Evolutionary conservation across 2,888 invertebrate species (phyloP).

Genomic region (Pristionchus mayeri): DNA sequence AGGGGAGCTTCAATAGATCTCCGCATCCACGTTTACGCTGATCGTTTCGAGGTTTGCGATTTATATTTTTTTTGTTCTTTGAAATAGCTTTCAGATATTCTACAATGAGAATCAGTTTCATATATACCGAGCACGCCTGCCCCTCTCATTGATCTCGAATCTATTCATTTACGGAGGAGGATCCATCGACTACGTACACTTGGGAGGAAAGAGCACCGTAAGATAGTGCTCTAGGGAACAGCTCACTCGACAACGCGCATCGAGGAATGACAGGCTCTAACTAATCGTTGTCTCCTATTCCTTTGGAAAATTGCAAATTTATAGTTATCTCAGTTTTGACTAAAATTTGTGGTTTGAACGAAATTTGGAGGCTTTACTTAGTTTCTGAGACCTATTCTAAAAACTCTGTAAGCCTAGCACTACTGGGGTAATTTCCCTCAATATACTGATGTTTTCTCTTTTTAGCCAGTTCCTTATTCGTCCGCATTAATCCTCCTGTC

Average conservation of each 20-base stretch:
- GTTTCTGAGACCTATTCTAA: too few species aligned
- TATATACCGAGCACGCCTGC: not conserved
- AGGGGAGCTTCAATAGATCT: not conserved
- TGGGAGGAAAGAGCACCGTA: not conserved
- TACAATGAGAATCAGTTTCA: not conserved
- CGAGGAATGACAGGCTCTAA: too few species aligned
- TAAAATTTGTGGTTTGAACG: too few species aligned
- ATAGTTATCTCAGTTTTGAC: too few species aligned
- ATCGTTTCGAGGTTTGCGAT: not conserved
- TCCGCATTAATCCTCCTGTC: too few species aligned
- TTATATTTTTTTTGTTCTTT: too few species aligned
- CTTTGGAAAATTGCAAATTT: not conserved
- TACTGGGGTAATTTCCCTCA: too few species aligned
- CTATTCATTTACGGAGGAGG: not conserved
- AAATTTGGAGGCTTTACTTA: too few species aligned
- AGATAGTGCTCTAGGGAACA: too few species aligned
- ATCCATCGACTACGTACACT: not conserved
- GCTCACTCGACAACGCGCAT: too few species aligned
- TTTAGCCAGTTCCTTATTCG: not conserved
- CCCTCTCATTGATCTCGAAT: not conserved
- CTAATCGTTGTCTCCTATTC: not conserved
- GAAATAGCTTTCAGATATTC: not conserved
- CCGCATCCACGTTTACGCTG: not conserved
- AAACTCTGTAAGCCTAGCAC: not conserved
- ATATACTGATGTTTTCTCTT: too few species aligned